Evolutionary conservation across 2,113 vertebrate species (phyloP), one percentile per base, ranked within the genome.

Genomic region (Labeo rohita): DNA sequence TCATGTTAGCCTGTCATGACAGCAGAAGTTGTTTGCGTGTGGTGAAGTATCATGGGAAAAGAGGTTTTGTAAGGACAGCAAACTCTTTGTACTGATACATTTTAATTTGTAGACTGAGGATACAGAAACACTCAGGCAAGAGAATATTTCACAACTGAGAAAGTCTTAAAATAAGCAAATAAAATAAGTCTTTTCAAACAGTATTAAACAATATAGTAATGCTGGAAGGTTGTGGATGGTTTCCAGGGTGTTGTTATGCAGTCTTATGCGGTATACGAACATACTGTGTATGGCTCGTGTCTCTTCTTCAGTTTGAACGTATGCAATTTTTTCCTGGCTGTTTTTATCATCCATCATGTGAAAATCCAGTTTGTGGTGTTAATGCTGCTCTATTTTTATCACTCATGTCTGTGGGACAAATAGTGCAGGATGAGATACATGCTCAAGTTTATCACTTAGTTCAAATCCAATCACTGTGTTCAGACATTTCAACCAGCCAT

Each of bases 41-140:
- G 5, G 56, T 21, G 28, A 65, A 52, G 28, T 83, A 23, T 70
- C 68, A 50, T 75, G 68, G 68, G 70, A 13, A 75, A 74, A 49
- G 52, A 54, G 75, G 18, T 79, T 72, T 80, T 72, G 47, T 39
- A 78, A 66, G 72, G 70, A 84, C 83, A 49, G 45, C 21, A 65
- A 83, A 49, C 66, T 79, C 76, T 79, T 70, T 87, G 83, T 72
- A 63, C 13, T 28, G 76, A 77, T 79, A 36, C 49, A 74, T 79
- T 80, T 85, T 86, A 75, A 78, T 87, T 83, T 18, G 54, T 18
- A 47, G 6, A 1, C 39, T 80, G n/a, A 65, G 59, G 78, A 49
- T 81, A 13, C 28, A 79, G 52, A 78, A 78, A 15, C 6, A 16
- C 43, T 15, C 47, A 36, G 63, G 47, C 47, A 36, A 34, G 43